Percentiles rank a stretch among this genome's conserved stretches.
phyloP scores from a whole-genome alignment of 2,888 invertebrate species.

The Tineola bisselliella region DNA sequence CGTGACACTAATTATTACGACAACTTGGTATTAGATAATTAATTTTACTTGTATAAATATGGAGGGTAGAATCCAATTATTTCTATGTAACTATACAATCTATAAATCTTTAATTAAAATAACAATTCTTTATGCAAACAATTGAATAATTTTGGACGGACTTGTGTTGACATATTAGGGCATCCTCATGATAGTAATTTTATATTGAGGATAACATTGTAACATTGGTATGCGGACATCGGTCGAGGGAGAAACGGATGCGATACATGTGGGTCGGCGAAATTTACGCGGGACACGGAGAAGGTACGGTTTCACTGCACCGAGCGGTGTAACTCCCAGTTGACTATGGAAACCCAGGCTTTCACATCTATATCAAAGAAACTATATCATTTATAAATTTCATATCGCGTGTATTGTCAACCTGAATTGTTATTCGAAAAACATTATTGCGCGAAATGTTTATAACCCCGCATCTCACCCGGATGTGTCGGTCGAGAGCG shows the following conservation, averaged over 20 bases:
- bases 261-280: conserved; percentile 37
- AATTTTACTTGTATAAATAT: background rate
- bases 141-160: too few species aligned
- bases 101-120: too few species aligned
- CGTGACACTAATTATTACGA: background rate
- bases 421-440: background rate
- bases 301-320: background rate
- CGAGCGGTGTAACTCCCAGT: background rate
- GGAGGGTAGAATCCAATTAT: too few species aligned
- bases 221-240: conserved; percentile 10
- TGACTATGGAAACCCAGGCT: background rate
- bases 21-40: background rate
- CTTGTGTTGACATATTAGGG: too few species aligned
- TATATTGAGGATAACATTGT: background rate
- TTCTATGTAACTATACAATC: too few species aligned
- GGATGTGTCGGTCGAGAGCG: conserved; percentile 31
- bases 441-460: conserved; percentile 5
- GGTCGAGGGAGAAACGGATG: conserved; percentile 18
- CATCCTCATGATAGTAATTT: too few species aligned
- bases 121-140: too few species aligned
- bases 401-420: background rate
- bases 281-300: conserved; percentile 20
- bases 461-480: conserved; percentile 22
- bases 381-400: background rate
- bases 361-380: background rate